Conservation (phyloP, 2,113 vertebrate genomes). For the Promerops cafer region DNA sequence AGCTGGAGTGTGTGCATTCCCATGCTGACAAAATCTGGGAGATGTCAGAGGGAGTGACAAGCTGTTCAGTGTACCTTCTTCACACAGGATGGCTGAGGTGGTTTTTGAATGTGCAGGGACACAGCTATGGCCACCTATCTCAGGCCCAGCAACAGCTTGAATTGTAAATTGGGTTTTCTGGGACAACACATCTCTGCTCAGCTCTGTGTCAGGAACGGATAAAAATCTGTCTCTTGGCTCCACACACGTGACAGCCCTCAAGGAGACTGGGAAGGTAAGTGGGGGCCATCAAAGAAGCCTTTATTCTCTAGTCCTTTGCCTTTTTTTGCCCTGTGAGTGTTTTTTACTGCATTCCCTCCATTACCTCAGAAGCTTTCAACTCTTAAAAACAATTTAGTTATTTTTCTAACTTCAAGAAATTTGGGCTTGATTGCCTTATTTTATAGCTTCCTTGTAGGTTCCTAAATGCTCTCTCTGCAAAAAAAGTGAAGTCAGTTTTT, state of each 20-base stretch:
- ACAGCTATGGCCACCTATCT: not conserved
- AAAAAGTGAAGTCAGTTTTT: not conserved
- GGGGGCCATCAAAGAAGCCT: not conserved
- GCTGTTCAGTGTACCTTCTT: not conserved
- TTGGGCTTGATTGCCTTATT: constrained; percentile 9
- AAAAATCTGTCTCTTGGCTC: not conserved
- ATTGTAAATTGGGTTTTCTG: not conserved
- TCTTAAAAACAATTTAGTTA: constrained; percentile 10
- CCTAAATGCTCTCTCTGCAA: not conserved
- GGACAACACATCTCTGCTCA: not conserved
- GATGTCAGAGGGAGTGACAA: not conserved
- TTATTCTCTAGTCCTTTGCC: not conserved
- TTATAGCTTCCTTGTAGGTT: constrained; percentile 18
- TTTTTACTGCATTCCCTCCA: not conserved
- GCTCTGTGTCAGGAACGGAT: not conserved
- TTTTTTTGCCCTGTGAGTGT: not conserved
- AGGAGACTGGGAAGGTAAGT: not conserved
- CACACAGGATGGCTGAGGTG: not conserved
- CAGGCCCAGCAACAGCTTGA: not conserved
- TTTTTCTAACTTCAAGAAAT: constrained; percentile 32
- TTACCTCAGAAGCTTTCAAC: not conserved
- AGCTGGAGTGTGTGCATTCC: not conserved
- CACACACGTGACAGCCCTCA: not conserved
- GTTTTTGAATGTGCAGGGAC: not conserved
- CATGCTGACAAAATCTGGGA: not conserved